Conservation (phyloP, 2,113 vertebrate species). For the Nannobrachium achirus region DNA sequence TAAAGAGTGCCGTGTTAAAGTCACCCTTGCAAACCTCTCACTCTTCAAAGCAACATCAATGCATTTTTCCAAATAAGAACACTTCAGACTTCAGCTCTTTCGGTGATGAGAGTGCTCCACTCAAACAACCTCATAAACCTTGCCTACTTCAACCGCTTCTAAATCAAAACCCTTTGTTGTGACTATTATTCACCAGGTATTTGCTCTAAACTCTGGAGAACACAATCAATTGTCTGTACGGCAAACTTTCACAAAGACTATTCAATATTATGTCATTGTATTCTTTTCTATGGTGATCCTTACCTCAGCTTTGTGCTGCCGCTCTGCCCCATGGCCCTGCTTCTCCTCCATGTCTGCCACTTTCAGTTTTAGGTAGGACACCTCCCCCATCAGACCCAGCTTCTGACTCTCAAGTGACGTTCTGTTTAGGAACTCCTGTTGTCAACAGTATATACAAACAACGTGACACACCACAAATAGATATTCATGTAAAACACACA, state of each 20-base stretch:
- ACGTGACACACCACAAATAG: slow-evolving; percentile 20
- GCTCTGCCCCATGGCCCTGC: slow-evolving; percentile 86
- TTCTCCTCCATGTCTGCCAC: slow-evolving; percentile 93
- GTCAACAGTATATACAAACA: slow-evolving; percentile 50
- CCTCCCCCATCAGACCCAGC: slow-evolving; percentile 91
- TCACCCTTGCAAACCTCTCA: neutral
- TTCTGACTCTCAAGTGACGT: slow-evolving; percentile 94
- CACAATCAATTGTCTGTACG: neutral
- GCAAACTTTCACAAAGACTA: neutral
- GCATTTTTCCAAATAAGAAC: neutral
- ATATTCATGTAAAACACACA: slow-evolving; percentile 12
- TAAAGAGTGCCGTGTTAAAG: neutral
- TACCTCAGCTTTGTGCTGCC: slow-evolving; percentile 96
- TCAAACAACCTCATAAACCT: neutral
- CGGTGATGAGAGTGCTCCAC: neutral
- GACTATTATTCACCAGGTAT: neutral
- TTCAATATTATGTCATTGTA: neutral
- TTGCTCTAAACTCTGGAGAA: neutral
- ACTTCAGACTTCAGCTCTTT: neutral
- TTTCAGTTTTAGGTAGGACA: slow-evolving; percentile 94
- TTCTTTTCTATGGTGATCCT: slow-evolving; percentile 9
- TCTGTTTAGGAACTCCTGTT: slow-evolving; percentile 91
- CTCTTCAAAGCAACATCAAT: too few species aligned
- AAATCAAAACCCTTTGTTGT: slow-evolving; percentile 12
- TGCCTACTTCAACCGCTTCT: neutral